Evolutionary conservation across 2,113 vertebrate genomes (phyloP), one percentile per base, ranked within the genome.

Genomic region (Myotis yumanensis): DNA sequence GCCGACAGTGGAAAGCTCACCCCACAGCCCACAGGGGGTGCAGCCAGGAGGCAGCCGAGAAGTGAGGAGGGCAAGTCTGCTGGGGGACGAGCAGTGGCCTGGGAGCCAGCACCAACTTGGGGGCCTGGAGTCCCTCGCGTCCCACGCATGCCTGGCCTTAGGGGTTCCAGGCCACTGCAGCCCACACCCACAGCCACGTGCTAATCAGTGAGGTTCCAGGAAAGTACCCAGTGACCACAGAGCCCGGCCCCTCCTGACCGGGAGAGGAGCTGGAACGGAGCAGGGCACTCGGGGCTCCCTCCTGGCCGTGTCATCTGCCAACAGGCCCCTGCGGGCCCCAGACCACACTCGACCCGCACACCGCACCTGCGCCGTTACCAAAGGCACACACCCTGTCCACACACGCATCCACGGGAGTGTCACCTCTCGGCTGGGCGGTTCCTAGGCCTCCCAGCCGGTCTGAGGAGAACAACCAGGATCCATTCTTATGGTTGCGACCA

Each of bases 221-320:
- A 54, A 40, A 86, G 46, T 0, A 4, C 16, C 76, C 35, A 46
- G 10, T 7, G 30, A 37, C 20, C n/a, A 4, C 15, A 5, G 35
- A 25, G 6, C 30, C 64, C 37, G 7, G n/a, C 20, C 16, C 80
- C 37, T n/a, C 40, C 40, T n/a, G 28, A 73, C 40, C 1, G 7
- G 40, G 12, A 15, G 40, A 68, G 62, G 17, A n/a, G 8, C 54
- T 23, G 32, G 46, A 35, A 35, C 4, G 18, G 25, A 30, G n/a
- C 25, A 30, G 11, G 37, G 25, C 52, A 15, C 10, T n/a, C 10
- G 0, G 40, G 64, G n/a, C 3, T 43, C n/a, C 30, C 15, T 28
- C 23, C 69, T 30, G 18, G 18, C 4, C 10, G 0, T 0, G 0
- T 23, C 54, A 14, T 2, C 30, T 25, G 23, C 75, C 8, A n/a